These are phyloP conservation scores for Ceyx melanurus DNA, from an alignment of 2,113 vertebrate species.

Conservation along the genomic window DNA sequence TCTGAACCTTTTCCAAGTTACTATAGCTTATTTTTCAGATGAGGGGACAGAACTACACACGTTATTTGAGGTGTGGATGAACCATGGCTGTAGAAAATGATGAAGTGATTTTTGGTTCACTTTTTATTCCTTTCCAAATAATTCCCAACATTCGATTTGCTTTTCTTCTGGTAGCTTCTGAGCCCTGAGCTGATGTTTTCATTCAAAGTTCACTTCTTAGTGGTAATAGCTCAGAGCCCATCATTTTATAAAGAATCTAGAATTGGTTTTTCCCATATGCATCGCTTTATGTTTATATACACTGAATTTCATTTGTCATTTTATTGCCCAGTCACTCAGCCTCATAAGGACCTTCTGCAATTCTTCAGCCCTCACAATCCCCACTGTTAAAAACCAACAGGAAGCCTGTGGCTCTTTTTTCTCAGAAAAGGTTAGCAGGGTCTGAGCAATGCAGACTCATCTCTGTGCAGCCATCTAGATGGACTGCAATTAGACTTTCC, in stretches of 20 bases:
- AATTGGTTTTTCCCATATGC: neutral
- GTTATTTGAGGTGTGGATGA: neutral
- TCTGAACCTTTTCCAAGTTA: neutral
- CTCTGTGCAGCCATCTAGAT: neutral
- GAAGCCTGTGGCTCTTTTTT: constrained; percentile 7
- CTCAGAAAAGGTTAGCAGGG: neutral
- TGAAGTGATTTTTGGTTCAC: neutral
- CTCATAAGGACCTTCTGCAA: constrained; percentile 58
- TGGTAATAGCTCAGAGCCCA: neutral
- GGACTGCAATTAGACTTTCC: neutral
- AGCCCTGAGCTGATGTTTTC: constrained; percentile 16
- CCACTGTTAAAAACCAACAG: constrained; percentile 45
- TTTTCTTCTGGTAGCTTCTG: neutral
- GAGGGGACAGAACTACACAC: neutral
- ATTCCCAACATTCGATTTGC: neutral
- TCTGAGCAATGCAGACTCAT: neutral
- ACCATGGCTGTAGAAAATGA: neutral
- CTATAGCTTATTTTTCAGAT: neutral
- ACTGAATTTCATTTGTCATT: constrained; percentile 51
- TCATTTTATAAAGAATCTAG: neutral
- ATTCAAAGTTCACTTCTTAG: constrained; percentile 29
- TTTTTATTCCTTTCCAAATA: neutral
- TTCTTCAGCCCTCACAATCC: constrained; percentile 49
- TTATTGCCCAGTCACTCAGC: constrained; percentile 54
- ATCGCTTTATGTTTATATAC: constrained; percentile 40